Evolutionary conservation across 2,797 vertebrate genomes (phyloP).

Genomic region (Octomys mimax): DNA sequence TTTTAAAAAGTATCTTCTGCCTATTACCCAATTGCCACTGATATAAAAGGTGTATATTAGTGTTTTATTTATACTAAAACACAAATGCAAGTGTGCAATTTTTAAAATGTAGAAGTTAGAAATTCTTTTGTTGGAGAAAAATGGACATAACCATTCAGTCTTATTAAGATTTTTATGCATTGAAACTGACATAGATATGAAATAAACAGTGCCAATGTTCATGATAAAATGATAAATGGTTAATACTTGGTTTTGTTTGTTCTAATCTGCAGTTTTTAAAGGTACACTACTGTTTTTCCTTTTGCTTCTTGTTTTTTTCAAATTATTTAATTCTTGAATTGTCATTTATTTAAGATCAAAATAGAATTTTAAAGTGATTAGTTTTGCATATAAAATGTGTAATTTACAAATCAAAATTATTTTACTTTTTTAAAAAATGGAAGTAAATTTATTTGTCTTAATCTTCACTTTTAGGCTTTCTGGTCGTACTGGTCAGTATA

Average conservation of each 20-base stretch:
- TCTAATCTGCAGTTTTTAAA: constrained; percentile 55
- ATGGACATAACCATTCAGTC: constrained; percentile 42
- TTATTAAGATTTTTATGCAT: constrained; percentile 46
- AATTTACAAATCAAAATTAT: constrained; percentile 62
- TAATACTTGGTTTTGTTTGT: constrained; percentile 54
- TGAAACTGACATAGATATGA: constrained; percentile 50
- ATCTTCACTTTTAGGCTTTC: constrained; percentile 64
- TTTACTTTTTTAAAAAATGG: constrained; percentile 45
- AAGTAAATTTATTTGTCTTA: constrained; percentile 67
- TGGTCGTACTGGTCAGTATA: constrained; percentile 66
- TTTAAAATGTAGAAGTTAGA: constrained; percentile 65
- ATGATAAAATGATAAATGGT: constrained; percentile 16
- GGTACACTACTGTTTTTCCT: not conserved
- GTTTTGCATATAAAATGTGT: constrained; percentile 48
- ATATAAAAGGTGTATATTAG: constrained; percentile 54
- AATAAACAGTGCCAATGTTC: constrained; percentile 71
- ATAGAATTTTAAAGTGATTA: constrained; percentile 49
- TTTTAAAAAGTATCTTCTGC: constrained; percentile 70
- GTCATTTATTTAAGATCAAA: constrained; percentile 66
- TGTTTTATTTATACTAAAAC: constrained; percentile 70
- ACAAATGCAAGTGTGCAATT: constrained; percentile 47
- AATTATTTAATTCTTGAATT: constrained; percentile 53
- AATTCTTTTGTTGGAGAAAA: constrained; percentile 66
- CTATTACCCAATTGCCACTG: constrained; percentile 66
- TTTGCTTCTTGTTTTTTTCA: constrained; percentile 47